Conservation (phyloP, 2,797 vertebrate genomes). For the Streptopelia turtur region DNA sequence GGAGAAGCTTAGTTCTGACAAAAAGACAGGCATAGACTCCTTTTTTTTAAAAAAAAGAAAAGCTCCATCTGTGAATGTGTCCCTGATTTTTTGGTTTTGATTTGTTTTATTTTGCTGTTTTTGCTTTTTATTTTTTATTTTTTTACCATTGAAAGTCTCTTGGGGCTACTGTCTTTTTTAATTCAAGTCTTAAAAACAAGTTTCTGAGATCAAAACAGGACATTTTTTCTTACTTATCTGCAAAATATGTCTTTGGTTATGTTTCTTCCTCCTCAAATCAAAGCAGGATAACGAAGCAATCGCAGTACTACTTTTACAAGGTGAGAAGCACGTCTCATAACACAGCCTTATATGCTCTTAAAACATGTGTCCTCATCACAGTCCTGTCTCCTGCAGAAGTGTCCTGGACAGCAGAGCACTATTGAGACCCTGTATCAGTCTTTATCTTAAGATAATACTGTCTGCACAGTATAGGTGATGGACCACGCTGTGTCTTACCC, state of each 20-base stretch:
- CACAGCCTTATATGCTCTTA: background rate
- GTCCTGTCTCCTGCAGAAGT: background rate
- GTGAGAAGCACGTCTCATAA: background rate
- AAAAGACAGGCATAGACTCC: background rate
- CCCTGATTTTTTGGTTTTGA: background rate
- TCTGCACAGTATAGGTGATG: background rate
- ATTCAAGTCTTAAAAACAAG: background rate
- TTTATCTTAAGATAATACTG: background rate
- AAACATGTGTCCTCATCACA: background rate
- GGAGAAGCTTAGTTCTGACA: background rate
- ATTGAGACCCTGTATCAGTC: background rate
- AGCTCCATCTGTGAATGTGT: background rate
- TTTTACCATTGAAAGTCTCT: background rate
- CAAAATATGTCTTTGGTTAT: background rate
- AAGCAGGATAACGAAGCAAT: background rate
- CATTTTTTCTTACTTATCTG: background rate
- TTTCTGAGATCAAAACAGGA: background rate
- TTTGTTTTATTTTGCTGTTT: too few relatives aligned
- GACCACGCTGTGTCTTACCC: background rate
- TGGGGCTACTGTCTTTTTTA: background rate
- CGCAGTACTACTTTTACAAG: background rate
- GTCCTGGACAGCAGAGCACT: background rate
- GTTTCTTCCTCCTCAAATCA: background rate
- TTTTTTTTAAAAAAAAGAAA: background rate
- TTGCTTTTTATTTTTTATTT: background rate